Evolutionary conservation across 1,140 invertebrate genomes (phyloP).

Genomic region (Thaumatotibia leucotreta): DNA sequence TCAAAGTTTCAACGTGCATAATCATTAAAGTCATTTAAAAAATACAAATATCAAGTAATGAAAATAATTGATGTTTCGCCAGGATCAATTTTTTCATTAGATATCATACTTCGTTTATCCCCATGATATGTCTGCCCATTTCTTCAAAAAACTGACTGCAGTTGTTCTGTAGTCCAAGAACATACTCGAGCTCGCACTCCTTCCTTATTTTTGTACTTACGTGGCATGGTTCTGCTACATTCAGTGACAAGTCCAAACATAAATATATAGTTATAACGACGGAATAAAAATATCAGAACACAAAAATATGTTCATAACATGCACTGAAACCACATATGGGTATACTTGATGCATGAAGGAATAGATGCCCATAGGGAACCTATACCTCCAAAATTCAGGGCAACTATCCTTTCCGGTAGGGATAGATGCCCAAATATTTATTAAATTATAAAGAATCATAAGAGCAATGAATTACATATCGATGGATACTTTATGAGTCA

Average conservation of each 20-base stretch:
- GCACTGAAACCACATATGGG: slow-evolving; percentile 14
- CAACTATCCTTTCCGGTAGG: too few species aligned
- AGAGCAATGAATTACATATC: background rate
- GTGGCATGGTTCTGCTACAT: slow-evolving; percentile 21
- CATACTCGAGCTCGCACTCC: slow-evolving; percentile 24
- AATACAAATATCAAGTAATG: too few species aligned
- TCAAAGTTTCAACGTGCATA: too few species aligned
- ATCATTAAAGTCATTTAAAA: too few species aligned
- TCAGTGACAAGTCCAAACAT: slow-evolving; percentile 15
- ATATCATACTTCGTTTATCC: slow-evolving; percentile 38
- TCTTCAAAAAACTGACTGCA: slow-evolving; percentile 26
- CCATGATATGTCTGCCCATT: slow-evolving; percentile 26
- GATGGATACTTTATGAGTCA: too few species aligned
- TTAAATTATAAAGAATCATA: background rate
- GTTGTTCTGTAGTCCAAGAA: slow-evolving; percentile 28
- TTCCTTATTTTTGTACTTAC: slow-evolving; percentile 26
- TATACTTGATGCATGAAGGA: slow-evolving; percentile 11
- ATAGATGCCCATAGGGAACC: slow-evolving; percentile 22
- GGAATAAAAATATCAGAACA: too few species aligned
- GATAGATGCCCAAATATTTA: background rate
- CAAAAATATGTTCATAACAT: too few species aligned
- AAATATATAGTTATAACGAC: background rate
- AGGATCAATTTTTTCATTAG: too few species aligned
- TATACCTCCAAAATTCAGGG: slow-evolving; percentile 21
- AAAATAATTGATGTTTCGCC: too few species aligned